Base-by-base conservation (phyloP, 35 echinoderm and acorn worm species). In the Lytechinus variegatus region DNA sequence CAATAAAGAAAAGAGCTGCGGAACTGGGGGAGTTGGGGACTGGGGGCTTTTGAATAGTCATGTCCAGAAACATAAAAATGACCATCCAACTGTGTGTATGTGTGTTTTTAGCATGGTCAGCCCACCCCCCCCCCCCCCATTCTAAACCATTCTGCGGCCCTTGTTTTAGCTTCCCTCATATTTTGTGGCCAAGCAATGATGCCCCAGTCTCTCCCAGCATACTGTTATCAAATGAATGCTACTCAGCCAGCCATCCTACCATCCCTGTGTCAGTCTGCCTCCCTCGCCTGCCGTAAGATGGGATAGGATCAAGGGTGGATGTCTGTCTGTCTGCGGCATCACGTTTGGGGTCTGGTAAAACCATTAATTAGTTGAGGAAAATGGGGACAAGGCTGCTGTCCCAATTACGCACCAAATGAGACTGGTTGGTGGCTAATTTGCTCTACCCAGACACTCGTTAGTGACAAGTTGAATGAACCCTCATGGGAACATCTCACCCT, bases 331-430 rank as follows among this genome's bases (percentile, higher is more conserved):
- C 88, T 44, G 88, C 88, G 29, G 88, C 88, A 54, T 90, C 88
- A 90, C 88, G 29, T 90, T 90, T 90, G 66, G 28, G 33, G 27
- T 90, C 88, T 90, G 88, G 29, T 90, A 90, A 90, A 21, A 90
- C 88, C 88, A 90, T 90, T 90, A 90, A 90, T 90, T 44, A 90
- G 88, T 90, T 54, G 88, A 44, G 29, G 88, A 33, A 90, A 90
- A 90, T 33, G 88, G 27, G 88, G 88, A 90, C 88, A 90, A 90
- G 88, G 88, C 88, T 90, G 88, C 88, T 90, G 88, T 90, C 88
- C 88, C 88, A 90, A 90, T 90, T 90, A 90, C 24, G 88, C 88
- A 90, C 28, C 88, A 90, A 90, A 90, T 90, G 88, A 90, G 88
- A 90, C 88, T 44, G 88, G 29, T 90, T 90, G 28, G 88, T 90